Conservation (phyloP, 2,888 invertebrate genomes). For the Ophioninae sp. region DNA sequence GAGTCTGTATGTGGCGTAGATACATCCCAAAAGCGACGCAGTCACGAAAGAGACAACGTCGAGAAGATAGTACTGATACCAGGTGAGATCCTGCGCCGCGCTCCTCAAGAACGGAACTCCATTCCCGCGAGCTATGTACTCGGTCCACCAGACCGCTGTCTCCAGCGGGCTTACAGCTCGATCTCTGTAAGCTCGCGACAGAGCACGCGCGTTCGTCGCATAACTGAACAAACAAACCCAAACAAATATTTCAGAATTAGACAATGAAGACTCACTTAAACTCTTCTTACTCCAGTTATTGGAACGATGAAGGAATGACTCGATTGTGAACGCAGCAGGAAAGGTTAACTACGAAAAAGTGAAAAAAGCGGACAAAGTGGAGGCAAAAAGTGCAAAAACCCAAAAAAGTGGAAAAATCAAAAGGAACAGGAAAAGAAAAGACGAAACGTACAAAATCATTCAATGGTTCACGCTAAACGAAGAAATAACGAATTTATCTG, state of each 20-base stretch:
- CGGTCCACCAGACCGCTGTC: slow-evolving; percentile 69
- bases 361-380: too few species aligned
- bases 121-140: slow-evolving; percentile 67
- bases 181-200: slow-evolving; percentile 65
- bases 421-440: too few species aligned
- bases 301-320: too few species aligned
- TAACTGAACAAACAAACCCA: slow-evolving; percentile 58
- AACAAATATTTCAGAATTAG: too few species aligned
- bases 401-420: too few species aligned
- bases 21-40: slow-evolving; percentile 34
- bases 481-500: too few species aligned
- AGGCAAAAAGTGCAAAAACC: too few species aligned
- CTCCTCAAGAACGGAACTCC: slow-evolving; percentile 64
- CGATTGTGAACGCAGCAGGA: too few species aligned
- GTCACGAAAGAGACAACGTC: slow-evolving; percentile 63
- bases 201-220: slow-evolving; percentile 61
- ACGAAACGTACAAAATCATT: too few species aligned
- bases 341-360: too few species aligned
- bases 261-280: neutral
- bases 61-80: slow-evolving; percentile 70
- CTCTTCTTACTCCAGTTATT: neutral
- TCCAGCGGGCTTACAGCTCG: slow-evolving; percentile 64
- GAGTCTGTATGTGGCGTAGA: slow-evolving; percentile 62
- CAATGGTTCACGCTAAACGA: too few species aligned
- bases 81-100: slow-evolving; percentile 66